Evolutionary conservation across 2,888 invertebrate species (phyloP), one percentile per base, ranked within the genome.

Genomic region (Lepidocyrtoides sp.): DNA sequence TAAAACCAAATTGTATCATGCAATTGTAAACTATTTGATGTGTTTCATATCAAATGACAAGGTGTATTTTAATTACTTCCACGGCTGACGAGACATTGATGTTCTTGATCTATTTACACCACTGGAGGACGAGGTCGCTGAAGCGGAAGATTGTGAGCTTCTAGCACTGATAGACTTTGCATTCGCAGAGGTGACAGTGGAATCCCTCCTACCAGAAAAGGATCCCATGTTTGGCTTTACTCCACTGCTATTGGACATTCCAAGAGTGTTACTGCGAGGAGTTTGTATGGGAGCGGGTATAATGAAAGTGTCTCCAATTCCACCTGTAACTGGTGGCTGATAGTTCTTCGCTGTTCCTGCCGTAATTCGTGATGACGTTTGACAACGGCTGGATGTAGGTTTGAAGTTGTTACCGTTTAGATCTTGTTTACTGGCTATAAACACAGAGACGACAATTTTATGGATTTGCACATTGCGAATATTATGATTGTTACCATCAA

Each of bases 361-460:
- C 12, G 44, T 10, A 10, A 29, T 26, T 23, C 26, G 48, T 1
- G 82, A 54, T 12, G 82, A 41, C 0, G 23, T 14, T 72, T 57
- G 82, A 60, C 60, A 20, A 83, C 60, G 32, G 0, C 72, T 44
- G 3, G 82, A 60, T 4, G 72, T n/a, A 12, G n/a, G 7, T 36
- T 44, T 83, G 26, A 41, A 57, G 32, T 32, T 82, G 36, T 89
- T 89, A n/a, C 83, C 83, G 20, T 83, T 89, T 10, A 75, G 14
- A 57, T 83, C 77, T 44, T 41, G 51, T 48, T 63, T 82, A 41
- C 32, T 32, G 20, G 36, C 66, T 79, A 7, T 44, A 41, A 41
- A 75, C 10, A 14, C 26, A n/a, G 7, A 66, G 23, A n/a, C n/a
- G n/a, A n/a, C n/a, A n/a, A n/a, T n/a, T n/a, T n/a, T n/a, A n/a